These are phyloP conservation scores for Scolopax bukidnonensis DNA, from an alignment of 2,797 vertebrate species.

Conservation along the genomic window DNA sequence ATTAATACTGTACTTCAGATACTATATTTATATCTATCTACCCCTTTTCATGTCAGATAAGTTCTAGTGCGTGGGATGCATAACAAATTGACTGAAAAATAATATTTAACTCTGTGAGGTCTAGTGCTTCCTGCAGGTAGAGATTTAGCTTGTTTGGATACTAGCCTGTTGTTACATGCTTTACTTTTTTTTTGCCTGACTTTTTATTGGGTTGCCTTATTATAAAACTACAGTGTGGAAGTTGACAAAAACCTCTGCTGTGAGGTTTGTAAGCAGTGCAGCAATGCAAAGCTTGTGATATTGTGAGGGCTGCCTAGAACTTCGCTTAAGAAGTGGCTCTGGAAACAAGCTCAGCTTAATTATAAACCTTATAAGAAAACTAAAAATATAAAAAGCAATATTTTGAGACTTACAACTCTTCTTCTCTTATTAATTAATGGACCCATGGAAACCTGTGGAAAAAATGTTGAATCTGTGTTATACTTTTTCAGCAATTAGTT, in stretches of 20 bases:
- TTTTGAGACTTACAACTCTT: background rate
- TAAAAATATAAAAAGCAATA: background rate
- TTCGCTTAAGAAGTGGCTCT: background rate
- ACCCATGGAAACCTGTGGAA: background rate
- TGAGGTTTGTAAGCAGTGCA: background rate
- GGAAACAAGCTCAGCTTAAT: background rate
- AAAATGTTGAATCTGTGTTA: background rate
- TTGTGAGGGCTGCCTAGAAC: background rate
- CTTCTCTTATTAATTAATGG: background rate
- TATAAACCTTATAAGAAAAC: background rate
- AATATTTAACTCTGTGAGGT: constrained; percentile 3
- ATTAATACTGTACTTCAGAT: constrained; percentile 47
- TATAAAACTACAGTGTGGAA: background rate
- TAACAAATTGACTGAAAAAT: constrained; percentile 33
- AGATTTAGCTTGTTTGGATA: background rate
- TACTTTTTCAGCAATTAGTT: background rate
- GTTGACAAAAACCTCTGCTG: background rate
- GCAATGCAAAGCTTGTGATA: background rate
- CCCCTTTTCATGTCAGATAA: constrained; percentile 30
- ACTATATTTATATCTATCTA: constrained; percentile 32
- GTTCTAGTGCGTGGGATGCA: constrained; percentile 24
- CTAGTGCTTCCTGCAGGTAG: background rate
- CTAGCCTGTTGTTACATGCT: background rate
- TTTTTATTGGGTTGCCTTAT: background rate
- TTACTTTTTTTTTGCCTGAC: background rate